phyloP scores from a whole-genome alignment of 1,140 invertebrate genomes.

The Microplitis mediator region DNA sequence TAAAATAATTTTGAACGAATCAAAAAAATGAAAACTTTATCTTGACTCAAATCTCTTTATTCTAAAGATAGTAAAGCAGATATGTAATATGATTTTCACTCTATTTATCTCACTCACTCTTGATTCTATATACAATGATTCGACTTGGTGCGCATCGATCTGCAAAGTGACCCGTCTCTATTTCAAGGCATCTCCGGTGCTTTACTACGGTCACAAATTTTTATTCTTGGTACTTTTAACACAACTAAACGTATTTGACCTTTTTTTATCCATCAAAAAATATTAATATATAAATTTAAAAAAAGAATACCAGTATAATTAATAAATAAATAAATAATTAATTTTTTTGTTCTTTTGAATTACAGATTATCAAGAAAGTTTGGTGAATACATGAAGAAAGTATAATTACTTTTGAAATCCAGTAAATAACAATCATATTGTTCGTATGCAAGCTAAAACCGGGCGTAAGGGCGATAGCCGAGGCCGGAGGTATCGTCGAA shows the following conservation, averaged over 20 bases:
- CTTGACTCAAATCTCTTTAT: constrained; percentile 5
- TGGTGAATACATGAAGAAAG: constrained; percentile 1
- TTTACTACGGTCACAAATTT: constrained; percentile 34
- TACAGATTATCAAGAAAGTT: constrained; percentile 2
- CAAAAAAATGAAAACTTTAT: not conserved
- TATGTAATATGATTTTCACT: constrained; percentile 2
- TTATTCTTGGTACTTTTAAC: constrained; percentile 22
- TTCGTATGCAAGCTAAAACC: constrained; percentile 34
- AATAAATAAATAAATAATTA: constrained; percentile 7
- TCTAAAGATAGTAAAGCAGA: constrained; percentile 16
- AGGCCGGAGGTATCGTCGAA: constrained; percentile 26
- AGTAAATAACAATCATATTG: constrained; percentile 26
- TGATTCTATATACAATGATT: constrained; percentile 11
- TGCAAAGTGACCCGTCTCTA: constrained; percentile 32
- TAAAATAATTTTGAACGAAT: too few relatives aligned
- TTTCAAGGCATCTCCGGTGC: constrained; percentile 36
- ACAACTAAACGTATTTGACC: not conserved
- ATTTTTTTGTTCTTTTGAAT: not conserved
- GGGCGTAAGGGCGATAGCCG: constrained; percentile 27
- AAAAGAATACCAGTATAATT: not conserved
- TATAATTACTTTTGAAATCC: not conserved
- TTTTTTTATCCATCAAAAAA: not conserved
- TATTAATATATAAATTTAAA: not conserved
- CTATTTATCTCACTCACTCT: constrained; percentile 6
- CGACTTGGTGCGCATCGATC: constrained; percentile 28